Evolutionary conservation across 2,113 vertebrate genomes (phyloP), one percentile per base, ranked within the genome.

Genomic region (Sorex araneus): DNA sequence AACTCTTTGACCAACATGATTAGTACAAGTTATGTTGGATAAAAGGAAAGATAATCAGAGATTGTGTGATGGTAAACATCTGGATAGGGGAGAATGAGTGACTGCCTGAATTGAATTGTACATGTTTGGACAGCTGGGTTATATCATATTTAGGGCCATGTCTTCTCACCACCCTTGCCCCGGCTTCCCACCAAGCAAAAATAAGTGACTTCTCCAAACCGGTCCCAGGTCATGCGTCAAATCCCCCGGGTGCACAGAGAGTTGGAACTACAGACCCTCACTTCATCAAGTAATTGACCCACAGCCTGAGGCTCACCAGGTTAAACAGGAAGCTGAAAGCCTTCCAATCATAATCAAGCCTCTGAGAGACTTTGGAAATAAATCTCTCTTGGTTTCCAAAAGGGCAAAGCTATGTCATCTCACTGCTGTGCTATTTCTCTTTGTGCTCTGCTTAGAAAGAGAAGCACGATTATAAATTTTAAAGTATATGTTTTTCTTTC

Each of bases 71-170:
- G 73, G 86, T 80, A 71, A 91, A 92, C 95, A 96, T 96, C 92
- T 96, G 96, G 92, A 76, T 77, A 28, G 16, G 47, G 45, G 69
- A 27, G 69, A 50, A 40, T 0, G 45, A 54, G 8, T 64, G 74
- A 36, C n/a, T n/a, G 69, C 45, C 78, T 63, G 83, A 45, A 18
- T 6, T 45, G 71, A 87, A 54, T 45, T 84, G 40, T 25, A 70
- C 23, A 0, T 96, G 91, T 95, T 96, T 96, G 86, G 67, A 96
- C 95, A 97, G 95, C 95, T 96, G 95, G 89, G 74, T 87, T 90
- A 23, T 69, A 96, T 93, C 92, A 93, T 81, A 89, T 92, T 90
- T 92, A 92, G 76, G 87, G 87, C 63, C 67, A 8, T 69, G 43
- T 89, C 95, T 93, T 95, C 94, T 97, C 94, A 93, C 83, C 83